Evolutionary conservation across 2,113 vertebrate species (phyloP), one percentile per base, ranked within the genome.

Genomic region (Chloropsis cyanopogon): DNA sequence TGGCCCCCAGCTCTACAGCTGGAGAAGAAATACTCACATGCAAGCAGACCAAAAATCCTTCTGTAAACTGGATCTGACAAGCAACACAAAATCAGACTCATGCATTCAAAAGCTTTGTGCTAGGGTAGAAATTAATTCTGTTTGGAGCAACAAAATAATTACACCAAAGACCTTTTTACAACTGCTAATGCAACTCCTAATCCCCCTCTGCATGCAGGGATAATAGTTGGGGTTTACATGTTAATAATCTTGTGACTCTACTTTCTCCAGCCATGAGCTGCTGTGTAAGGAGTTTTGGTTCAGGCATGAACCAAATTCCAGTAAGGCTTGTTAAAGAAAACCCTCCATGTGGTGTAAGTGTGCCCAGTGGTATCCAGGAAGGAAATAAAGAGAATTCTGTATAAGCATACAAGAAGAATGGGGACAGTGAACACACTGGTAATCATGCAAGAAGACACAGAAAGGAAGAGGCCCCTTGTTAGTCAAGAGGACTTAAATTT

Each of bases 191-290:
- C 70, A 68, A 37, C 16, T 82, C 49, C 69, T 95, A 95, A 95
- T 96, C 83, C 33, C 14, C 28, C 22, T 87, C 72, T 91, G 81
- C 60, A 86, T 31, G 68, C 76, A 83, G 52, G 64, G 68, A 86
- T 88, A 93, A 94, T 6, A 24, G 49, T 3, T 50, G 56, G 60
- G 56, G 80, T 81, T 96, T 96, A 64, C 39, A 71, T 52, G 56
- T 86, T 77, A 24, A 19, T 88, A 80, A 76, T 88, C 95, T 95
- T 90, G 94, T 96, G 91, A 91, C 75, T 93, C 63, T 82, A 80
- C 78, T 93, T 95, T 96, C 57, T 65, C 47, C 44, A 93, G 60
- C 68, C 69, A 68, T 71, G 82, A 77, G 47, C 47, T 93, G 60
- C 90, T 35, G 12, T 56, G 23, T 64, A 81, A 83, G 63, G 86